phyloP scores from a whole-genome alignment of 2,113 vertebrate species.

The Pangasianodon gigas region DNA sequence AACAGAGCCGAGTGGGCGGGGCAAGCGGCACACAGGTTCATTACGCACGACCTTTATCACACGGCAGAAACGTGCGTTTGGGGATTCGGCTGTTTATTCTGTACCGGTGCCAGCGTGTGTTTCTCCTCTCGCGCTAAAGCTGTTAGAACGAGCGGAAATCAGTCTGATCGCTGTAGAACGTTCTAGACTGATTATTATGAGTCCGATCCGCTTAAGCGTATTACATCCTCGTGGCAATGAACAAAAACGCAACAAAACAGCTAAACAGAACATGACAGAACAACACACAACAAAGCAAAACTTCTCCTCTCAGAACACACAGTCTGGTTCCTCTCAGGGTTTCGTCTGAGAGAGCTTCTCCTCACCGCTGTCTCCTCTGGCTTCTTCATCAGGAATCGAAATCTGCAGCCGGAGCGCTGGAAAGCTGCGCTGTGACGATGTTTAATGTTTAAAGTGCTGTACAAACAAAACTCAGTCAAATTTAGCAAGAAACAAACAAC shows the following conservation, averaged over 20 bases:
- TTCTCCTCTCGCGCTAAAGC: not conserved
- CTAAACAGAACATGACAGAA: not conserved
- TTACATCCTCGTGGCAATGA: not conserved
- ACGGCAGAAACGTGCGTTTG: not conserved
- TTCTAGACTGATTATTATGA: not conserved
- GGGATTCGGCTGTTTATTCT: not conserved
- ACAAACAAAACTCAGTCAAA: not conserved
- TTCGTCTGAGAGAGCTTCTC: not conserved
- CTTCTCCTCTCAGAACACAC: not conserved
- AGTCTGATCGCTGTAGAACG: not conserved
- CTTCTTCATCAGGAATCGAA: not conserved
- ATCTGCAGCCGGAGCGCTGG: not conserved
- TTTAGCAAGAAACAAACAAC: not conserved
- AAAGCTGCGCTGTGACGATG: not conserved
- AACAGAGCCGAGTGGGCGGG: conserved; percentile 34
- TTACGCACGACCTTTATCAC: not conserved
- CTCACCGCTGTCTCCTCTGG: not conserved
- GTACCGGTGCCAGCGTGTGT: too few relatives aligned
- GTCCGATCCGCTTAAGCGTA: not conserved
- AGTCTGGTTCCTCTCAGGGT: not conserved
- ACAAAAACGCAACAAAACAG: not conserved
- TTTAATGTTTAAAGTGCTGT: not conserved
- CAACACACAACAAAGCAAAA: too few relatives aligned
- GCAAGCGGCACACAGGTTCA: not conserved
- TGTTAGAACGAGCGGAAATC: not conserved